phyloP scores from a whole-genome alignment of 2,888 invertebrate species.

The Chloroclysta siterata region DNA sequence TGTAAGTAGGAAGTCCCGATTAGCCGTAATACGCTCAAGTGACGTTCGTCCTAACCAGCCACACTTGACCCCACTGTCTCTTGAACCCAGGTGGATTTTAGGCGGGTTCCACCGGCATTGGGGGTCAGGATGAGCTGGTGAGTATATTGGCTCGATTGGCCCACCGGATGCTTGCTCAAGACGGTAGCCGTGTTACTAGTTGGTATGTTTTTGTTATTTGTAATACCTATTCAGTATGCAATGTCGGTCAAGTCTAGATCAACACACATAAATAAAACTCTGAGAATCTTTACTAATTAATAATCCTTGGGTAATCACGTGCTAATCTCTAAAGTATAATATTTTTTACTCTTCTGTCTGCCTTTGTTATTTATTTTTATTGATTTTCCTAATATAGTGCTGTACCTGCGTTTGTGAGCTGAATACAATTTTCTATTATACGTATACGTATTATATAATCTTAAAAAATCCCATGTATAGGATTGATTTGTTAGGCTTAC shows the following conservation, averaged over 20 bases:
- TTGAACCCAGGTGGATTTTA: conserved; percentile 30
- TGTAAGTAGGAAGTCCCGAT: conserved; percentile 83
- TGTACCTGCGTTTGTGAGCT: no score
- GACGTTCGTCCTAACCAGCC: conserved; percentile 54
- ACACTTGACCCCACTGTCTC: conserved; percentile 26
- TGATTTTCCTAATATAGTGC: no score
- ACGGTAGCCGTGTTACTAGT: conserved; percentile 59
- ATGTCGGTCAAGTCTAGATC: conserved; percentile 34
- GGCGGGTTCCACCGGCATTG: conserved; percentile 36
- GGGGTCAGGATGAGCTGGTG: conserved; percentile 59
- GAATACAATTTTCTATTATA: no score
- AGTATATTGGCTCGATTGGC: conserved; percentile 79
- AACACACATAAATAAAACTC: neutral
- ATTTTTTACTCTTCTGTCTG: no score
- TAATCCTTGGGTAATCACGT: no score
- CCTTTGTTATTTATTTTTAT: no score
- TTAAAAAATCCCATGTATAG: no score
- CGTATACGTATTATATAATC: no score
- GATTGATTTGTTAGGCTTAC: no score
- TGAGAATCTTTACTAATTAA: neutral
- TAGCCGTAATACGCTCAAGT: conserved; percentile 81
- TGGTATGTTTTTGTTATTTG: conserved; percentile 42
- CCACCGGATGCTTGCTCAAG: conserved; percentile 80
- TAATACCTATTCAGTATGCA: conserved; percentile 44
- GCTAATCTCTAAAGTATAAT: no score